Base-by-base conservation (phyloP, 92 coral and sea anemone genomes). In the Palythoa grandis region DNA sequence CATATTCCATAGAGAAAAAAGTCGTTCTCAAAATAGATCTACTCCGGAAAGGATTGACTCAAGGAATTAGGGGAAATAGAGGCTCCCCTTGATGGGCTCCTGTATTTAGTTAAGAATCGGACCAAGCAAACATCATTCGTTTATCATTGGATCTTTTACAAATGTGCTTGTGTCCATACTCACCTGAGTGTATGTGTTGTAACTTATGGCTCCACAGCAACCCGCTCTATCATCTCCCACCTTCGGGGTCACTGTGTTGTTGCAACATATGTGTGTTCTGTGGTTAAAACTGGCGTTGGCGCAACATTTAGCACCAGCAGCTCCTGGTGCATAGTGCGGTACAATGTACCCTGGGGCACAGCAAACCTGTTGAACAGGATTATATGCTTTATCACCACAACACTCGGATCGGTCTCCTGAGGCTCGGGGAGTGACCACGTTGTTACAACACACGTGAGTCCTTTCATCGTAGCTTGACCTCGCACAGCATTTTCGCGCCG, bases 381-480 rank as follows among this genome's bases (percentile, higher is more conserved):
- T 78, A 25, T 82, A 82, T 0, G 84, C 38, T 13, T 53, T 57
- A 25, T 57, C 52, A 20, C 90, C 90, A 87, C 90, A 87, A 7
- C 90, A 87, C 74, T 72, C 75, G 66, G 80, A 70, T 17, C 71
- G 57, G 77, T 78, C 65, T 6, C 83, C 77, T 23, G 77, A 63
- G 37, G 23, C 56, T 19, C 87, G 86, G 2, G 86, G 88, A 48
- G 76, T 43, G 29, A 87, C 70, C 38, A 38, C n/a, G 19, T 71
- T 75, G 39, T 78, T 70, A 52, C 90, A 87, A 52, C 91, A 88
- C 22, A 73, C 57, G 29, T 88, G 91, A 43, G 91, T 88, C 13
- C 39, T 37, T 15, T 22, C 76, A 52, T 88, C 84, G 83, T 84
- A 88, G 74, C 88, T 72, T 7, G 82, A 57, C 14, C 69, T 83